These are phyloP conservation scores for Tortrix viridana DNA, from an alignment of 2,888 invertebrate genomes.

Conservation along the genomic window DNA sequence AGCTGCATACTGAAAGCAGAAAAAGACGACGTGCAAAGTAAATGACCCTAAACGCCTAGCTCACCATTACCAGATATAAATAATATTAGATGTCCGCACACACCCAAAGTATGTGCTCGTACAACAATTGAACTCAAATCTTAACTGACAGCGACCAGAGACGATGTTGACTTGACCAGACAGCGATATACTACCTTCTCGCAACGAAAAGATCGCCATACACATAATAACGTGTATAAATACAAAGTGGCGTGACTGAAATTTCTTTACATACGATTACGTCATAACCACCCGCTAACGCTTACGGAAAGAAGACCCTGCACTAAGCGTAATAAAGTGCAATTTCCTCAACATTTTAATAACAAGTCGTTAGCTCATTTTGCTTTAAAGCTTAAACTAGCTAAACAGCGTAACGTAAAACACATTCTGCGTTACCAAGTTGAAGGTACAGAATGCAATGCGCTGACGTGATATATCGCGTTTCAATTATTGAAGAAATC, in stretches of 20 bases:
- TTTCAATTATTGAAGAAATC: conserved; percentile 68
- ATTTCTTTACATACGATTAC: conserved; percentile 60
- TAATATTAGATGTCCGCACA: conserved; percentile 69
- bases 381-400: conserved; percentile 55
- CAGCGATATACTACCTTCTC: conserved; percentile 50
- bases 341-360: conserved; percentile 60
- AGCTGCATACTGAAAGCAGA: conserved; percentile 55
- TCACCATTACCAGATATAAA: conserved; percentile 70
- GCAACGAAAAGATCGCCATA: conserved; percentile 46
- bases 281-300: conserved; percentile 53
- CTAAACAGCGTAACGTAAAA: conserved; percentile 54
- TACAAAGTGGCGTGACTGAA: conserved; percentile 75
- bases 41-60: conserved; percentile 74
- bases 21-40: conserved; percentile 60
- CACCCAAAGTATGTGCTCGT: conserved; percentile 49
- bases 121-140: conserved; percentile 47
- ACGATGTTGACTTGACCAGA: conserved; percentile 47
- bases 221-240: conserved; percentile 56
- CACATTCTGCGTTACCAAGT: conserved; percentile 52
- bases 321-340: conserved; percentile 54
- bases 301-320: conserved; percentile 62
- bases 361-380: conserved; percentile 64
- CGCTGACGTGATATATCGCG: conserved; percentile 58
- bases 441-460: conserved; percentile 64
- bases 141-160: conserved; percentile 50